Conservation (phyloP, 2,113 vertebrate species). For the Falcunculus frontatus region DNA sequence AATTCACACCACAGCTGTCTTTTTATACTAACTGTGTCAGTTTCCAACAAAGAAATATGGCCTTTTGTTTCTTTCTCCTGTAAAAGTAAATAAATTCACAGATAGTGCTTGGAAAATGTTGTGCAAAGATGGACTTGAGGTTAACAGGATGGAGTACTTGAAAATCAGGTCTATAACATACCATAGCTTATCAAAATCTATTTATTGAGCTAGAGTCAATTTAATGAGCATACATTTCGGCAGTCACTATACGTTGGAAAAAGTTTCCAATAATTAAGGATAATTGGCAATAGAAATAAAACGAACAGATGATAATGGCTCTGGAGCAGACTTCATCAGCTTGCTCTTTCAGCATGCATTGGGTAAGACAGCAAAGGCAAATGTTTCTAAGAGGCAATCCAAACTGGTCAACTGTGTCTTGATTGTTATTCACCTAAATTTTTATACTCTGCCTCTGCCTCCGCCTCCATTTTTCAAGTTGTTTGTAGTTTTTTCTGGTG, state of each 20-base stretch:
- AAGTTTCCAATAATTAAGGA: conserved; percentile 72
- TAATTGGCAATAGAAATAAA: conserved; percentile 74
- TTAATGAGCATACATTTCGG: conserved; percentile 67
- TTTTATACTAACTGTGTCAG: conserved; percentile 29
- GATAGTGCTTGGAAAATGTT: conserved; percentile 35
- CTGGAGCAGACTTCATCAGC: conserved; percentile 14
- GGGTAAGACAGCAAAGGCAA: neutral
- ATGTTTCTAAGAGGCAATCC: conserved; percentile 20
- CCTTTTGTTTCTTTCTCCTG: neutral
- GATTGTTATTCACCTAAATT: neutral
- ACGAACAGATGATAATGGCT: conserved; percentile 64
- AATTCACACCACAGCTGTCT: neutral
- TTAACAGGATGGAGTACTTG: conserved; percentile 30
- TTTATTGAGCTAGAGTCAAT: conserved; percentile 50
- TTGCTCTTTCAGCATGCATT: neutral
- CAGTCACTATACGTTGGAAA: conserved; percentile 55
- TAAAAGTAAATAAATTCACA: conserved; percentile 3
- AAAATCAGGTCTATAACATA: conserved; percentile 41
- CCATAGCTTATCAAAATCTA: conserved; percentile 42
- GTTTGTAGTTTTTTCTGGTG: neutral
- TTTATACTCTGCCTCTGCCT: neutral
- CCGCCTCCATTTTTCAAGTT: neutral
- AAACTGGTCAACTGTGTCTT: conserved; percentile 39
- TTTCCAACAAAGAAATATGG: neutral
- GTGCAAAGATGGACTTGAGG: conserved; percentile 3